Base-by-base conservation (phyloP, 1,140 invertebrate species). In the Charaxes varanes region DNA sequence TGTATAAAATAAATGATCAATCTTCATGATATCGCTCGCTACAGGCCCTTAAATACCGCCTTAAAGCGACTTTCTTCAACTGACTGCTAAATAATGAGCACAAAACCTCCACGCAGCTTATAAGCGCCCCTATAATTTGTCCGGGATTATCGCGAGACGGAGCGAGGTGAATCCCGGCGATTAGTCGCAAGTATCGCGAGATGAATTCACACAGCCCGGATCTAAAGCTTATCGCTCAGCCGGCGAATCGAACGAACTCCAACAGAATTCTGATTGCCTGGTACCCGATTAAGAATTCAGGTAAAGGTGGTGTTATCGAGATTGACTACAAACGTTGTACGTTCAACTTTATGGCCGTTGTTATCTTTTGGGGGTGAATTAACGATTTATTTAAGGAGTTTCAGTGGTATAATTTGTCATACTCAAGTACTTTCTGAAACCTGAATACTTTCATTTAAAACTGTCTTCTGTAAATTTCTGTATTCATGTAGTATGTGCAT, bases 141-240 rank as follows among this genome's bases (percentile, higher is more conserved):
- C 62, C 62, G 53, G 70, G 74, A 79, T 79, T 76, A 79, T 68
- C 71, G 58, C 46, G 65, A 67, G 66, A 73, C 69, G 65, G 54
- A 48, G 59, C 53, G 56, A 63, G 54, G 62, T 58, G 62, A 70
- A 76, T 73, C 72, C 72, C 47, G 46, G 54, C 73, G 76, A 80
- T 80, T 80, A 80, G 76, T 80, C 76, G 73, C 72, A 77, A 77
- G 69, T 64, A 70, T 72, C 71, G 58, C 59, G 59, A 53, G 62
- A 66, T 66, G 67, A 70, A 69, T 73, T 70, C 60, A 59, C 56
- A 65, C 56, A 57, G 62, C 43, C 49, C 43, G 50, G 61, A 68
- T 60, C 60, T 53, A 32, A 17, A 31, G 28, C 28, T 31, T 31
- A 31, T 31, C 28, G 28, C 15, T 31, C 15, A 31, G 14, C 12